Percentiles rank a stretch among this genome's conserved stretches.
These are phyloP conservation scores for Cremastinae sp. DNA, from an alignment of 2,888 invertebrate species.

Conservation along the genomic window DNA sequence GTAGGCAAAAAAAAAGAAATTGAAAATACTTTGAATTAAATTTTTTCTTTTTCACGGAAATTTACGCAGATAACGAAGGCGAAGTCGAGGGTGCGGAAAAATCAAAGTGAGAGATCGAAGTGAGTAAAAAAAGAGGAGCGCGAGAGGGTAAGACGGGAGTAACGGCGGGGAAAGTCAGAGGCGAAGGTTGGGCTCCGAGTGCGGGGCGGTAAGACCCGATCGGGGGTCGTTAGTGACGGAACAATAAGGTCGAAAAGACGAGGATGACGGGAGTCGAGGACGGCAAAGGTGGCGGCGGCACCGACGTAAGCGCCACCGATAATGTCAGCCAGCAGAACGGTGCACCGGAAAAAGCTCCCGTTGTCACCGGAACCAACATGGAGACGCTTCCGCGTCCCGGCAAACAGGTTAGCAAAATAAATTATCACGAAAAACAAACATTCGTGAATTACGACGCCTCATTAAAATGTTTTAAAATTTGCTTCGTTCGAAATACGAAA, in stretches of 20 bases:
- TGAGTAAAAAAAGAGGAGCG: slow-evolving; percentile 10
- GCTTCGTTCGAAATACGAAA: too few relatives aligned
- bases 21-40: too few relatives aligned
- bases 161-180: slow-evolving; percentile 50
- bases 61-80: not conserved
- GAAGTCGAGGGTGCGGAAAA: not conserved
- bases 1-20: too few relatives aligned
- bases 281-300: slow-evolving; percentile 72
- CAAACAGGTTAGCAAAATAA: slow-evolving; percentile 81
- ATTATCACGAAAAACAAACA: not conserved
- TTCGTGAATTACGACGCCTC: not conserved
- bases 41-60: too few relatives aligned
- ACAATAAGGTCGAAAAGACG: slow-evolving; percentile 62
- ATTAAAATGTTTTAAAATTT: too few relatives aligned
- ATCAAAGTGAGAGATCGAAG: not conserved
- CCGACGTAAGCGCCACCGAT: slow-evolving; percentile 82
- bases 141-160: slow-evolving; percentile 11
- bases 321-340: slow-evolving; percentile 83
- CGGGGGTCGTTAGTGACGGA: slow-evolving; percentile 58
- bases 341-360: slow-evolving; percentile 81
- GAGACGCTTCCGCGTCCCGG: slow-evolving; percentile 83
- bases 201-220: slow-evolving; percentile 59
- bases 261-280: slow-evolving; percentile 79
- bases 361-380: slow-evolving; percentile 83
- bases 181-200: slow-evolving; percentile 52